Evolutionary conservation across 2,113 vertebrate genomes (phyloP), one percentile per base, ranked within the genome.

Genomic region (Tapirus terrestris): DNA sequence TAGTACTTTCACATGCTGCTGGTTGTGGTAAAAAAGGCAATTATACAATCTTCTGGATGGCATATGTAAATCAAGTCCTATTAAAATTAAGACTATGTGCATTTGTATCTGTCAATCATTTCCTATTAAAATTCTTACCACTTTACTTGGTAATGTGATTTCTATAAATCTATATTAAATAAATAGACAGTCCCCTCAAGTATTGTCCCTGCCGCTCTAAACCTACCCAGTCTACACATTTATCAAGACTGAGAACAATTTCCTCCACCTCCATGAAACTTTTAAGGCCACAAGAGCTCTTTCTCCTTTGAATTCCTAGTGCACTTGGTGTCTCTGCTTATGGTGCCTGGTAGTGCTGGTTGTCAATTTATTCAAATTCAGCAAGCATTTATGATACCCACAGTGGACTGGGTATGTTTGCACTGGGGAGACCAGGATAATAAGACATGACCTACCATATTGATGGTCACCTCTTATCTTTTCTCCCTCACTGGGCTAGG

Each of bases 71-170:
- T 67, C 20, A n/a, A 89, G 23, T 81, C 51, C 33, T 92, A 67
- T 72, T 90, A 92, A 94, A 97, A 65, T 87, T 53, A 95, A 63
- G 29, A 36, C 86, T 72, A 75, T 91, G 58, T 14, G 92, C 92
- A 81, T 73, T 23, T 82, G 17, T 87, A 25, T 61, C 81, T 81
- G 11, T 60, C 91, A 96, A 73, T 91, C 11, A 67, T 68, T 61
- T 97, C 39, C 27, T 91, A 67, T 93, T 91, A 84, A 90, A 65
- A 92, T 91, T 39, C 63, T 88, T 53, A 45, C 25, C n/a, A 85
- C 80, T 95, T 93, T 80, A 89, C 53, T 72, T 65, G 18, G 18
- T 67, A 91, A 58, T 67, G 89, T 81, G 21, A 73, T 80, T 85
- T 58, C 56, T 87, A 9, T 53, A n/a, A 95, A 75, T 94, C 86